Evolutionary conservation across 2,888 invertebrate genomes (phyloP).

Genomic region (Eledona agricola): DNA sequence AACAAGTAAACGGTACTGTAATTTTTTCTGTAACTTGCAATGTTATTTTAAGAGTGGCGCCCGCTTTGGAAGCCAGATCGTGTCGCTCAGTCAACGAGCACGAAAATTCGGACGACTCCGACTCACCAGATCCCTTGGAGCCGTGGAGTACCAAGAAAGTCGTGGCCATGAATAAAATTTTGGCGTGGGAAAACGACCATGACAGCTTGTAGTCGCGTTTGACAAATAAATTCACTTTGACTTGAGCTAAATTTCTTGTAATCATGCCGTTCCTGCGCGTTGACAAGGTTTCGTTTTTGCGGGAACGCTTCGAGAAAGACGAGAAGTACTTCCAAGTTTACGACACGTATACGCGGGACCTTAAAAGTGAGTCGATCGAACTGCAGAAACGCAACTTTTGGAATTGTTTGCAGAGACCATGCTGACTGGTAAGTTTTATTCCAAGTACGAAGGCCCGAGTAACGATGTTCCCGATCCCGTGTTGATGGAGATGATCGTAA

Average conservation of each 20-base stretch:
- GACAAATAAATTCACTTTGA: constrained; percentile 26
- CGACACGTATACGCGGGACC: constrained; percentile 52
- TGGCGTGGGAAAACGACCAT: constrained; percentile 70
- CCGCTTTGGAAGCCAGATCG: constrained; percentile 57
- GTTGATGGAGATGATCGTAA: constrained; percentile 49
- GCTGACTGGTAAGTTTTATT: constrained; percentile 58
- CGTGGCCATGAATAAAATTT: constrained; percentile 75
- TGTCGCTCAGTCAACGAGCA: constrained; percentile 61
- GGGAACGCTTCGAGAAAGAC: constrained; percentile 51
- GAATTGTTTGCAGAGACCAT: constrained; percentile 45
- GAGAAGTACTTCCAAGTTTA: constrained; percentile 49
- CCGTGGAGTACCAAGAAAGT: constrained; percentile 78
- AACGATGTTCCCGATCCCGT: constrained; percentile 46
- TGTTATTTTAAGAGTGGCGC: constrained; percentile 63
- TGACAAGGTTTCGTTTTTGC: constrained; percentile 41
- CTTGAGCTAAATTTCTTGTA: constrained; percentile 21
- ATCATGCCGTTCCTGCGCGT: background rate
- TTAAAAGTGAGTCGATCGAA: constrained; percentile 47
- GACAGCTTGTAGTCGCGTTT: constrained; percentile 61
- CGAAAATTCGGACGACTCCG: constrained; percentile 51
- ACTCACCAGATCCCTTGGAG: constrained; percentile 72
- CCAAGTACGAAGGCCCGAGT: constrained; percentile 51
- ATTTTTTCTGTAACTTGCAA: constrained; percentile 7
- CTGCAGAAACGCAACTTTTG: background rate
- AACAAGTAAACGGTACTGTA: constrained; percentile 51